Conservation (phyloP, 64 coral and sea anemone species). For the Platygyra sinensis region DNA sequence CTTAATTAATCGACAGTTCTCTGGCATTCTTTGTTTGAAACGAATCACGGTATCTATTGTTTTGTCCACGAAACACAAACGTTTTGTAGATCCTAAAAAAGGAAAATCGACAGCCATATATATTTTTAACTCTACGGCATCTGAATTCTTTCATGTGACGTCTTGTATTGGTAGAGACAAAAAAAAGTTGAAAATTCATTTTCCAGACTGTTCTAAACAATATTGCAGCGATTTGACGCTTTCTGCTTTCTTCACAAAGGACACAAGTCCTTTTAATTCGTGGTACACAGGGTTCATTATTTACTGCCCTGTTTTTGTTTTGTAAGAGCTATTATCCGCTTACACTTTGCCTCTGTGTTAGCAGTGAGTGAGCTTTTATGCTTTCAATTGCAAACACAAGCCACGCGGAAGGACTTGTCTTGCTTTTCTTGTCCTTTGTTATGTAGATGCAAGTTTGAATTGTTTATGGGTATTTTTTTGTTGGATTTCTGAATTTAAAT, state of each 20-base stretch:
- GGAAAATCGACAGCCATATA: no score
- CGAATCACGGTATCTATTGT: neutral
- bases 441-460: neutral
- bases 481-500: neutral
- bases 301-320: slow-evolving; percentile 13
- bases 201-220: neutral
- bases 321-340: neutral
- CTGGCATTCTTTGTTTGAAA: no score
- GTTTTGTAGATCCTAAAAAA: neutral
- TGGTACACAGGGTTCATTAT: neutral
- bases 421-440: neutral
- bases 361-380: slow-evolving; percentile 13
- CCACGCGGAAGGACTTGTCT: slow-evolving; percentile 19
- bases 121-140: no score
- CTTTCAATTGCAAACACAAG: neutral
- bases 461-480: neutral
- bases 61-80: neutral
- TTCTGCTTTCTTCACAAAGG: neutral
- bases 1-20: no score
- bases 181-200: neutral
- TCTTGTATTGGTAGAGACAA: neutral
- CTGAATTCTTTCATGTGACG: neutral
- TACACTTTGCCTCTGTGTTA: neutral
- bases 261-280: neutral
- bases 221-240: neutral